Conservation (phyloP, 2,797 vertebrate species). For the Phylloscopus collybita region DNA sequence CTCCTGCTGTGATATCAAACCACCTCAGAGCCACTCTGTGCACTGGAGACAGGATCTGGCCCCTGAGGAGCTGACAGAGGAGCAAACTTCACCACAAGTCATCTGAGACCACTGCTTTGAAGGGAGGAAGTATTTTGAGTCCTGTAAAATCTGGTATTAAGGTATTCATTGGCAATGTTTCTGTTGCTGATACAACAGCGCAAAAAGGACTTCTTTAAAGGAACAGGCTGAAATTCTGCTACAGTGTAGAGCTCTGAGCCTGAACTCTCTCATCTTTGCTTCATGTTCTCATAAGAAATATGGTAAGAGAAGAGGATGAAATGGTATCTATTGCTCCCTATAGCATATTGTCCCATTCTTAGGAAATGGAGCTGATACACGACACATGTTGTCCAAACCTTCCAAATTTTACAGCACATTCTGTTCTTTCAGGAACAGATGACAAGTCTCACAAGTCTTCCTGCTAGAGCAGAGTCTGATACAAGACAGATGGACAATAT, state of each 20-base stretch:
- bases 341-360: conserved; percentile 33
- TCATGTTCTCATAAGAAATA: conserved; percentile 11
- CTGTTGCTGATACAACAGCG: not conserved
- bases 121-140: not conserved
- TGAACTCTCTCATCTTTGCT: not conserved
- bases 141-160: not conserved
- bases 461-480: conserved; percentile 65
- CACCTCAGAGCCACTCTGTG: not conserved
- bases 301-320: not conserved
- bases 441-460: conserved; percentile 72
- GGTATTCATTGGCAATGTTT: not conserved
- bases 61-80: not conserved
- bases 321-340: not conserved
- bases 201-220: not conserved
- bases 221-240: not conserved
- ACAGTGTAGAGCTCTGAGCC: not conserved
- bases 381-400: conserved; percentile 64
- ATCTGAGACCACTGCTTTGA: not conserved
- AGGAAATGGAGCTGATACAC: conserved; percentile 32
- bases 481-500: conserved; percentile 74
- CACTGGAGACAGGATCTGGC: not conserved
- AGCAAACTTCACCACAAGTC: not conserved
- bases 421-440: conserved; percentile 75
- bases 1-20: not conserved
- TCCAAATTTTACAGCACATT: conserved; percentile 70